Conservation (phyloP, 53 echinoderm and acorn worm genomes). For the Holothuria leucospilota region DNA sequence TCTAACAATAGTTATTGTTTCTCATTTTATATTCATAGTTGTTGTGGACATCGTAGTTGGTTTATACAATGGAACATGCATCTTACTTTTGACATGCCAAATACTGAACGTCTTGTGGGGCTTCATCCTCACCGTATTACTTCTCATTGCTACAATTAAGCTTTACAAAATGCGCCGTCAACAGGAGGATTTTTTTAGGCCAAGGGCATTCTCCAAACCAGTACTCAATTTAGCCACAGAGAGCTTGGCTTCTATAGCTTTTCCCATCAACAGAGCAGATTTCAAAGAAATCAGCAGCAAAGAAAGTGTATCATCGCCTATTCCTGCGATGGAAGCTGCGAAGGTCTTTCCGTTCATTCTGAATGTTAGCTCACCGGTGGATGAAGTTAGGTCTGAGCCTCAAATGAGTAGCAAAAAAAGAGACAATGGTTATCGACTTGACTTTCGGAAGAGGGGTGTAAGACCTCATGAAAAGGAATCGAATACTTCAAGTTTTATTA, state of each 20-base stretch:
- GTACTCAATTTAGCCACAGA: not conserved
- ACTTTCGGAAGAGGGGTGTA: no score
- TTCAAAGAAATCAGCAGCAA: not conserved
- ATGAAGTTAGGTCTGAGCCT: not conserved
- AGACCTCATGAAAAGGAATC: no score
- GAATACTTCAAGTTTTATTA: no score
- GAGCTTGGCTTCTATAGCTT: not conserved
- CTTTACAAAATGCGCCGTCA: not conserved
- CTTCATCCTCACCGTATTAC: not conserved
- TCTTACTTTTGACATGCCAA: slow-evolving; percentile 15
- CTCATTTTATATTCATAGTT: slow-evolving; percentile 10
- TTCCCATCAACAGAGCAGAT: not conserved
- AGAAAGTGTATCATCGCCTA: no score
- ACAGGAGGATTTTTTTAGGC: not conserved
- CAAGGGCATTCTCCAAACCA: slow-evolving; percentile 18
- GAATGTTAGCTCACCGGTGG: not conserved
- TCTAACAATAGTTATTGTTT: not conserved
- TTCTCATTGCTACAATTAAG: not conserved
- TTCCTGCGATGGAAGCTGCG: no score
- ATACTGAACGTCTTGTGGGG: slow-evolving; percentile 21
- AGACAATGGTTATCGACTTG: not conserved
- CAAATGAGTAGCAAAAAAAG: not conserved
- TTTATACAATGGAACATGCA: slow-evolving; percentile 1
- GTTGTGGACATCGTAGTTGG: slow-evolving; percentile 7
- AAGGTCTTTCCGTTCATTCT: not conserved